A percentile compares a stretch with the other conserved stretches of the same genome.
phyloP scores from a whole-genome alignment of 2,888 invertebrate species.

The Cephalotes varians region DNA sequence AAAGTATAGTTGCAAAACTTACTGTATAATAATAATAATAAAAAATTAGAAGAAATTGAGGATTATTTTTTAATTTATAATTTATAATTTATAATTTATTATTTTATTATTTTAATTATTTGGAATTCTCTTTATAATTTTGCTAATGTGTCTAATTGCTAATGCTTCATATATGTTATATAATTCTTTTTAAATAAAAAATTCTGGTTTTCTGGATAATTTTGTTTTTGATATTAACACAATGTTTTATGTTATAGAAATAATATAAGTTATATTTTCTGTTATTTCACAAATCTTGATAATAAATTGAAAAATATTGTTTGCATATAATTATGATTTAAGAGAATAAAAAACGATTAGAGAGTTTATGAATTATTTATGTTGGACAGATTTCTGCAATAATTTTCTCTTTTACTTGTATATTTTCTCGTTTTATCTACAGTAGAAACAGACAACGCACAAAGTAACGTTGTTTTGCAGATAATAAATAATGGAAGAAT shows the following conservation, averaged over 20 bases:
- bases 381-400: background rate
- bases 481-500: background rate
- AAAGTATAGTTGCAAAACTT: background rate
- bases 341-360: background rate
- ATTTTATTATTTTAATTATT: too few species aligned
- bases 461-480: background rate
- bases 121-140: background rate
- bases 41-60: background rate
- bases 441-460: background rate
- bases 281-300: background rate
- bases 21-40: background rate
- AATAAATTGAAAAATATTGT: background rate
- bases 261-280: background rate
- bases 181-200: background rate
- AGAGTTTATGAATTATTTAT: background rate
- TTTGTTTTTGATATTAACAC: background rate
- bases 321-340: conserved; percentile 7
- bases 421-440: background rate
- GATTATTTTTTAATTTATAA: background rate
- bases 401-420: background rate
- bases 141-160: background rate
- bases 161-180: background rate
- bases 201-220: background rate
- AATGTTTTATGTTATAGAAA: background rate
- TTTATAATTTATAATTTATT: too few species aligned